A percentile compares a stretch with the other conserved stretches of the same genome.
phyloP scores from a whole-genome alignment of 2,888 invertebrate genomes.

The Mesorhabditis belari region DNA sequence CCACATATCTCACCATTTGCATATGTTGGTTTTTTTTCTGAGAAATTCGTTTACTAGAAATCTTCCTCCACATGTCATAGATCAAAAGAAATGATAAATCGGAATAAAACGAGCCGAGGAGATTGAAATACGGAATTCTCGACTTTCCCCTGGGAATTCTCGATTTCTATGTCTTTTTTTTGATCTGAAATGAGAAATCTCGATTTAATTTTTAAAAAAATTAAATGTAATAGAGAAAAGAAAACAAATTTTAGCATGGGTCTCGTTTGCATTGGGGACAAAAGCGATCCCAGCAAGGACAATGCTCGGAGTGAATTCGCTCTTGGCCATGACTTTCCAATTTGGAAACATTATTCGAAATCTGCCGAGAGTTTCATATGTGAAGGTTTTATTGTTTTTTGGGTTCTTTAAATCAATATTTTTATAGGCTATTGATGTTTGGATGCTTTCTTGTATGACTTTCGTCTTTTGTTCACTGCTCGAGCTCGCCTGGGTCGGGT shows the following conservation, averaged over 20 bases:
- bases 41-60: background rate
- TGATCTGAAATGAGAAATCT: background rate
- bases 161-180: background rate
- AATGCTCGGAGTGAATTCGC: slow-evolving; percentile 51
- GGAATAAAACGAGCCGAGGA: background rate
- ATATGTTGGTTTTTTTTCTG: slow-evolving; percentile 42
- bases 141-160: too few relatives aligned
- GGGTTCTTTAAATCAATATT: background rate
- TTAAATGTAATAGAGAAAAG: background rate
- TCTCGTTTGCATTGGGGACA: slow-evolving; percentile 51
- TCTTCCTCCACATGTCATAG: background rate
- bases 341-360: slow-evolving; percentile 52
- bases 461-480: slow-evolving; percentile 52
- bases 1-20: slow-evolving; percentile 52
- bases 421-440: slow-evolving; percentile 44
- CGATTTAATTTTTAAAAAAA: background rate
- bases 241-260: slow-evolving; percentile 45
- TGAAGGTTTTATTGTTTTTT: slow-evolving; percentile 36
- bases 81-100: background rate
- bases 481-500: slow-evolving; percentile 51
- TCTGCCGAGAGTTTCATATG: slow-evolving; percentile 51
- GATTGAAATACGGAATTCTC: too few relatives aligned
- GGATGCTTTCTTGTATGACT: slow-evolving; percentile 53
- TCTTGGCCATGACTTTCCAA: slow-evolving; percentile 50
- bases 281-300: slow-evolving; percentile 51